These are phyloP conservation scores for Ciconia stormi DNA, from an alignment of 2,113 vertebrate species.

Conservation along the genomic window DNA sequence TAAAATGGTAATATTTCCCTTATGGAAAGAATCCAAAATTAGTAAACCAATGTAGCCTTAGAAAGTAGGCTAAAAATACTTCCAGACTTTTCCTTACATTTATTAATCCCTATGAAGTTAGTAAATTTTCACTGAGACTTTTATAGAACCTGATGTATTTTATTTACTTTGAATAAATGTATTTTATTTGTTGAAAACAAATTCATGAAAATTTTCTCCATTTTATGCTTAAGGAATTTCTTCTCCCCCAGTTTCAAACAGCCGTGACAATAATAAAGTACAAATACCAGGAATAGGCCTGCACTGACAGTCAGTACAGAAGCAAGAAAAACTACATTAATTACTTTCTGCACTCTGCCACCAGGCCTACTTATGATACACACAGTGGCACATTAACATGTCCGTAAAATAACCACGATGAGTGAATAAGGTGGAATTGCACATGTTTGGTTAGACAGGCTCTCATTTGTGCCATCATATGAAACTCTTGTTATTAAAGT, in stretches of 20 bases:
- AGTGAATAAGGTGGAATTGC: background rate
- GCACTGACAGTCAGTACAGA: background rate
- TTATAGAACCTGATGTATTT: background rate
- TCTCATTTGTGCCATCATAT: background rate
- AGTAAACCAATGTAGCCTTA: background rate
- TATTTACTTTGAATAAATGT: background rate
- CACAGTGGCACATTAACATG: background rate
- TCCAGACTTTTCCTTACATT: background rate
- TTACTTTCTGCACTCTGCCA: background rate
- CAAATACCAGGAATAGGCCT: background rate
- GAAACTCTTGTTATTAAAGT: background rate
- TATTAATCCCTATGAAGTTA: background rate
- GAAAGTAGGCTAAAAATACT: background rate
- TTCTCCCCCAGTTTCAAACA: background rate
- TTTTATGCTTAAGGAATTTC: background rate
- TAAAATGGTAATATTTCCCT: background rate
- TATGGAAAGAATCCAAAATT: background rate
- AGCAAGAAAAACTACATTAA: background rate
- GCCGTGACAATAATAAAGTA: background rate
- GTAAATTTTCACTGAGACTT: background rate
- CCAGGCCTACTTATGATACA: background rate
- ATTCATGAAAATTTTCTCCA: background rate
- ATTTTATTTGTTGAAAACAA: background rate
- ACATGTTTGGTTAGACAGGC: background rate
- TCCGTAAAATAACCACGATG: background rate